Evolutionary conservation across 2,888 invertebrate species (phyloP).

Genomic region (Helleia helle): DNA sequence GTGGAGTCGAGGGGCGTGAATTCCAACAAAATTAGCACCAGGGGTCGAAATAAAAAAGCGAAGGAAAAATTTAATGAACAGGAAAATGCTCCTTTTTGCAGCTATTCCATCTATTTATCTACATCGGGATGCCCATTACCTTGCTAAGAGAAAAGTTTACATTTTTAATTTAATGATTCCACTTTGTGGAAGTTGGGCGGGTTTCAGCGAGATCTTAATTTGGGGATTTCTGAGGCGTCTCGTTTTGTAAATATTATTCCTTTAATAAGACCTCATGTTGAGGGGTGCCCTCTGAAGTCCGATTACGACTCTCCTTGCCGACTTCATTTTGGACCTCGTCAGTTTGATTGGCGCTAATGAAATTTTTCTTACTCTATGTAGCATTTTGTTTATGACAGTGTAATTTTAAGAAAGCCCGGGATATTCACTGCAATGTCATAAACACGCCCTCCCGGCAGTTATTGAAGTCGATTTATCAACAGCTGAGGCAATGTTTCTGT

Average conservation of each 20-base stretch:
- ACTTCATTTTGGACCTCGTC: constrained; percentile 73
- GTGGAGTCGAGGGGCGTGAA: constrained; percentile 72
- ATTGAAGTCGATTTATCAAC: constrained; percentile 49
- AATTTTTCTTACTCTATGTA: constrained; percentile 68
- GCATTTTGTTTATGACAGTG: constrained; percentile 70
- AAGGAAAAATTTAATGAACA: constrained; percentile 76
- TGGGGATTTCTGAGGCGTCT: constrained; percentile 75
- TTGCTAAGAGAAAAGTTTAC: constrained; percentile 76
- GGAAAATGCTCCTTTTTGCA: constrained; percentile 76
- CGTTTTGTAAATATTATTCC: constrained; percentile 75
- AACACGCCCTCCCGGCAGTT: constrained; percentile 58
- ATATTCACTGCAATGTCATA: constrained; percentile 53
- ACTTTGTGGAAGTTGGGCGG: constrained; percentile 75
- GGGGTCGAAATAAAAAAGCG: constrained; percentile 75
- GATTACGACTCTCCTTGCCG: constrained; percentile 72
- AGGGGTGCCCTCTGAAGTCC: constrained; percentile 68
- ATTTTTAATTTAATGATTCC: constrained; percentile 76
- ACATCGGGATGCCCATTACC: constrained; percentile 75
- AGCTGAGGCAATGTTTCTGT: constrained; percentile 56
- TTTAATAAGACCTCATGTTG: constrained; percentile 74
- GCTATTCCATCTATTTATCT: constrained; percentile 75
- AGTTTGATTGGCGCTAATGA: constrained; percentile 75
- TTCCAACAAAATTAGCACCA: constrained; percentile 76
- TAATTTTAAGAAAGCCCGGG: constrained; percentile 58
- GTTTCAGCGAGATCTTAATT: constrained; percentile 74